Conservation (phyloP, 2,113 vertebrate species). For the Turnix velox region DNA sequence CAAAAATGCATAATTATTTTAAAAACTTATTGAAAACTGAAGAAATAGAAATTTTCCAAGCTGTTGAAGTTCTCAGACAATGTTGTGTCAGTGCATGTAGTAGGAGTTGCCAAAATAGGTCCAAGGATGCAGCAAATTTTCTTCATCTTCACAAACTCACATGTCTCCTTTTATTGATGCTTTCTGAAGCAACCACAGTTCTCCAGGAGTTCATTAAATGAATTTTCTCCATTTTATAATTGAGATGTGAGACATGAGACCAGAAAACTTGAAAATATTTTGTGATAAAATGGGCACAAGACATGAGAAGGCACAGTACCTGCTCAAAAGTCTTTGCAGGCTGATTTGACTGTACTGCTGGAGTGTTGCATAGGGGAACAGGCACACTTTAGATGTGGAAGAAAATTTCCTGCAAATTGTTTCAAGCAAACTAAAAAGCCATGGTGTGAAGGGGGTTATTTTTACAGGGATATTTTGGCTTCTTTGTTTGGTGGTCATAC, state of each 20-base stretch:
- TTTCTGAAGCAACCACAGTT: neutral
- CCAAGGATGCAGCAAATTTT: neutral
- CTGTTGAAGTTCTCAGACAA: neutral
- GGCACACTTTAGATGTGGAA: neutral
- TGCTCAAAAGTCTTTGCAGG: neutral
- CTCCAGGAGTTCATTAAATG: neutral
- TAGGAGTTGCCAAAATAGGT: neutral
- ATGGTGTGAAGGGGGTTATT: neutral
- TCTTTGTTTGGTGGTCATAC: constrained; percentile 1
- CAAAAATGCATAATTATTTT: neutral
- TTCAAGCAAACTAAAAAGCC: neutral
- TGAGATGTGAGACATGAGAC: neutral
- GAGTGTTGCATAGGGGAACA: neutral
- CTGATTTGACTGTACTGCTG: neutral
- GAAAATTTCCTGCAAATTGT: neutral
- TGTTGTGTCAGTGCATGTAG: neutral
- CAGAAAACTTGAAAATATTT: neutral
- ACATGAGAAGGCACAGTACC: neutral
- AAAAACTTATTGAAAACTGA: neutral
- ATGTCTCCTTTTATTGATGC: neutral
- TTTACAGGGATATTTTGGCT: neutral
- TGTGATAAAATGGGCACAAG: neutral
- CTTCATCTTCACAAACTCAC: neutral
- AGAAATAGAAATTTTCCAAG: neutral
- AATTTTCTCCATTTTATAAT: neutral